Conservation (phyloP, 1,140 invertebrate genomes). For the Carposina sasakii region DNA sequence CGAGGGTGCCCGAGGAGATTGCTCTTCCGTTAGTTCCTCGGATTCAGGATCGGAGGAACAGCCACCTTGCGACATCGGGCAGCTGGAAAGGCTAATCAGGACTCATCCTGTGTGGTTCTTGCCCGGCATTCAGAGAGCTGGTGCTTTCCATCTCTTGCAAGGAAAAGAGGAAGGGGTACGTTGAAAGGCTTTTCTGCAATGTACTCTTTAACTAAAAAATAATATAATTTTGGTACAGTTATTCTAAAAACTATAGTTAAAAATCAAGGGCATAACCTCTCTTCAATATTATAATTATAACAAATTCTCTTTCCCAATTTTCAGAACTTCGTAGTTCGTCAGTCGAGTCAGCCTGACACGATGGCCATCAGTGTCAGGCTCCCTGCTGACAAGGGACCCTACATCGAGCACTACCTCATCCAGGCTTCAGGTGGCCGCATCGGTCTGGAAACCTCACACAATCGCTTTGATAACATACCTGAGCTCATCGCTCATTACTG, state of each 20-base stretch:
- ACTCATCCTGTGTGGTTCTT: conserved; percentile 97
- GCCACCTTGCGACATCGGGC: conserved; percentile 83
- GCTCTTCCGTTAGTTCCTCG: conserved; percentile 59
- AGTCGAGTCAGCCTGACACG: conserved; percentile 92
- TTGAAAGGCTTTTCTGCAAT: too few species aligned
- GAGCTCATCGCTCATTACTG: conserved; percentile 94
- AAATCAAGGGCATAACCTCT: too few species aligned
- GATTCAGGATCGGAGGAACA: conserved; percentile 64
- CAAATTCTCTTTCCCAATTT: too few species aligned
- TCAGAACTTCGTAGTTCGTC: conserved; percentile 94
- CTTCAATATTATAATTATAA: too few species aligned
- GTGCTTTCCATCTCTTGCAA: conserved; percentile 93
- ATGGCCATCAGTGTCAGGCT: conserved; percentile 95
- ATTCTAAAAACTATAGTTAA: too few species aligned
- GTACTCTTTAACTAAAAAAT: too few species aligned
- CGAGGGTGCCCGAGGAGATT: conserved; percentile 65
- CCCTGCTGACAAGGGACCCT: conserved; percentile 87
- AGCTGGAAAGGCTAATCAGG: conserved; percentile 89
- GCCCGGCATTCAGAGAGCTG: conserved; percentile 92
- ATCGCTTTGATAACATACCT: conserved; percentile 93
- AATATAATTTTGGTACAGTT: too few species aligned
- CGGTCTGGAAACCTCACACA: conserved; percentile 93
- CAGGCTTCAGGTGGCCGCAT: conserved; percentile 86
- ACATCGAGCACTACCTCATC: conserved; percentile 97
- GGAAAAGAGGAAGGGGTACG: conserved; percentile 93